Evolutionary conservation across 2,113 vertebrate species (phyloP), one percentile per base, ranked within the genome.

Genomic region (Indri indri): DNA sequence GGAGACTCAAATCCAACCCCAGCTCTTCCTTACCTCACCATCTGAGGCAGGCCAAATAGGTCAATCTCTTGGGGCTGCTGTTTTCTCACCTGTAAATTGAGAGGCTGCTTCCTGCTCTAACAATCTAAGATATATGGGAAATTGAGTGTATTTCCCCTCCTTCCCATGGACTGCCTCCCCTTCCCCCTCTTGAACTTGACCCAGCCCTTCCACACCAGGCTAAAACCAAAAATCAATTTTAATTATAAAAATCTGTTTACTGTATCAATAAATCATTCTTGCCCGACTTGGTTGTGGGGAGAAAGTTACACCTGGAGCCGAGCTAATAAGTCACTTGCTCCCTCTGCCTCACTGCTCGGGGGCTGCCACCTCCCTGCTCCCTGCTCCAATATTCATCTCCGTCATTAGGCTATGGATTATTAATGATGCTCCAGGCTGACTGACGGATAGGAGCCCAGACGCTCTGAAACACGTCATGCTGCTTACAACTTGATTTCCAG

Each of bases 221-320:
- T 97, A 97, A 98, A 98, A 98, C 96, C 74, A 85, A 97, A 98
- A 98, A 98, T 99, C 98, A 98, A 98, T 99, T 98, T 99, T 98
- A 98, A 99, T 99, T 99, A 98, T 98, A 97, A 98, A 98, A 98
- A 98, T 98, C 97, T 66, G 85, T 97, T 97, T 97, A 94, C 93
- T 0, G 0, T 97, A 97, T 97, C 97, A 94, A 98, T 99, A 97
- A 98, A 98, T 98, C 98, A 98, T 61, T 86, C 0, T 0, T 18
- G 93, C 34, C 66, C 0, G 14, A 73, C 0, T 0, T 34, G 82
- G 90, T 74, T 95, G 80, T 9, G 50, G 91, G 80, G 34, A 98
- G 97, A 97, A 97, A 97, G 98, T 84, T 97, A 95, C 93, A 98
- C 97, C 97, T 98, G 97, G 96, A 74, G 13, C 50, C 32, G 52